Evolutionary conservation across 2,888 invertebrate genomes (phyloP), one percentile per base, ranked within the genome.

Genomic region (Plagiodera versicolora): DNA sequence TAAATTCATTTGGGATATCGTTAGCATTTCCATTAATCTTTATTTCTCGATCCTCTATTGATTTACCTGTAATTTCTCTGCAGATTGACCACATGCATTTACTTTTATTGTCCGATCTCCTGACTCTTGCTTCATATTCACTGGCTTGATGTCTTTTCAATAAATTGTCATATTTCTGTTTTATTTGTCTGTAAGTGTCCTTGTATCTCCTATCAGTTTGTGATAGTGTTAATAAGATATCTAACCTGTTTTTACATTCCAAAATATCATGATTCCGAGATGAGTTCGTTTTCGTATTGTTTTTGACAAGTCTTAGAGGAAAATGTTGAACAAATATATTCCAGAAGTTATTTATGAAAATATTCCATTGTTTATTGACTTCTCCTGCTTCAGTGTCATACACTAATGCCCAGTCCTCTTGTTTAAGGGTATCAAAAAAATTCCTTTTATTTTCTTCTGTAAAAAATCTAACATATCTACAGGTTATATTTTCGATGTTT

Each of bases 61-160:
- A n/a, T 50, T 17, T 50, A 2, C 28, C 32, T 1, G 2, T 1
- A 1, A 28, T 17, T 30, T 50, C 32, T 4, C 28, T 19, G 11
- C 32, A 50, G 2, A 50, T 50, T 4, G 46, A 6, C 46, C 46
- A 46, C 46, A 50, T 28, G 28, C 50, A 50, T 50, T 32, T 3
- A 5, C 28, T 14, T 24, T 30, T 30, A 14, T 50, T 50, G 11
- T 32, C 32, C 5, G 32, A 50, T 1, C 3, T 5, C 18, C 16
- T 18, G 2, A 46, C 1, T n/a, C 46, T 46, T 16, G 1, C 1
- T 3, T 46, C 46, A 46, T 24, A 24, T 24, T 24, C 6, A 5
- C 24, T 24, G 3, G 3, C 6, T 24, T 24, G 3, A 3, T 24
- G 4, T 24, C 6, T 24, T 3, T 3, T 1, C 8, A 11, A 46